Evolutionary conservation across 1,140 invertebrate species (phyloP), one percentile per base, ranked within the genome.

Genomic region (Macrobrachium nipponense): DNA sequence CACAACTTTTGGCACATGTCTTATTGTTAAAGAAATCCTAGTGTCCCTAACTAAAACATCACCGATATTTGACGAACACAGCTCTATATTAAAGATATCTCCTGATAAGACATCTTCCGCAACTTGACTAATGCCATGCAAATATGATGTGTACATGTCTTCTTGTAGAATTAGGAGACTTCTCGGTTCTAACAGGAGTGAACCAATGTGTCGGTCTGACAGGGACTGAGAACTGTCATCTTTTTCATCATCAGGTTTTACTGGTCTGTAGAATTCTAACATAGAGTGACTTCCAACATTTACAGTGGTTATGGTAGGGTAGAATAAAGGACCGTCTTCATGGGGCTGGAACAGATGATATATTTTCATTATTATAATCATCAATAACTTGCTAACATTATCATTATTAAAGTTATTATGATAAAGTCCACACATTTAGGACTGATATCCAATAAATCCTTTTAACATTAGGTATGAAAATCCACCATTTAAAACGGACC

Each of bases 281-380:
- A 99, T 90, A 51, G 95, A 96, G 90, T 98, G 95, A 0, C 96
- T 97, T 0, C 97, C 97, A 89, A 97, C 94, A 88, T 94, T 97
- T 68, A 99, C 96, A 2, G 98, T 99, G 15, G 96, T 95, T 70
- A 99, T 96, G 36, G 95, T 96, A 18, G 98, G 97, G 92, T 95
- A 95, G 92, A 98, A 99, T 14, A 99, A 91, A 5, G 96, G 95
- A 2, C 98, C 98, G 93, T 99, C 98, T 66, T 95, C 94, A 93
- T 99, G 98, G 6, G 98, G 95, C 87, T 88, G 84, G 36, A 79
- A 60, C 5, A 62, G 17, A 27, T 12, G 27, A 18, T 27, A 10
- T 51, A 36, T 51, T 51, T 51, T 51, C 51, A 8, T 12, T 51
- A 51, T 6, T 51, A 51, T 10, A 5, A 51, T 7, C 27, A 36